Percentiles rank a stretch among this genome's conserved stretches.
phyloP scores from a whole-genome alignment of 2,113 vertebrate genomes.

The Ptychochromis oligacanthus region DNA sequence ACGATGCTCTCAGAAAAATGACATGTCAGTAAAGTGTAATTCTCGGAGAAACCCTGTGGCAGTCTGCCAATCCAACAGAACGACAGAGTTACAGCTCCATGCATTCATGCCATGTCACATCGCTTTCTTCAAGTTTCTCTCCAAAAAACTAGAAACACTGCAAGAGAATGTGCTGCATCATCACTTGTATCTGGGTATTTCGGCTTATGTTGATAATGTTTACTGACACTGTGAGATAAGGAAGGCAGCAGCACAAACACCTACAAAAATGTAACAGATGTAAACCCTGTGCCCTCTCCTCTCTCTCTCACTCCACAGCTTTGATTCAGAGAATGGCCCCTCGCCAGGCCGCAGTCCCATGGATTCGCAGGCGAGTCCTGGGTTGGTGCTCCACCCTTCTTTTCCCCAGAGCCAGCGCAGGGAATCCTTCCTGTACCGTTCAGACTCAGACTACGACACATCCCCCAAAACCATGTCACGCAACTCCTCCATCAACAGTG shows the following conservation, averaged over 20 bases:
- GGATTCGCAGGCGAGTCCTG: conserved; percentile 93
- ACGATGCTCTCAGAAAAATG: conserved; percentile 28
- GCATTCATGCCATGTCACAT: conserved; percentile 24
- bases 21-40: conserved; percentile 50
- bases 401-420: conserved; percentile 88
- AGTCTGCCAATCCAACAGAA: conserved; percentile 40
- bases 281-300: not conserved
- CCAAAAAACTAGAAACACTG: not conserved
- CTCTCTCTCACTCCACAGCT: conserved; percentile 73
- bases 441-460: conserved; percentile 92
- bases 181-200: not conserved
- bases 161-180: not conserved
- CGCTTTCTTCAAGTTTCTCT: conserved; percentile 3
- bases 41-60: conserved; percentile 37
- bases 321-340: conserved; percentile 92
- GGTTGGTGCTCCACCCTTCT: conserved; percentile 88
- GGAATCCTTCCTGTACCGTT: conserved; percentile 94
- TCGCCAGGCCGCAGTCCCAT: conserved; percentile 89
- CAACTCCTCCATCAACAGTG: conserved; percentile 93
- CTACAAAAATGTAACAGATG: not conserved
- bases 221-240: not conserved
- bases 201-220: not conserved
- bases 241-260: not conserved
- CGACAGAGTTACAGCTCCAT: conserved; percentile 36
- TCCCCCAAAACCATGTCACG: conserved; percentile 94